Base-by-base conservation (phyloP, 2,888 invertebrate genomes). In the Cheiracanthium punctorium region DNA sequence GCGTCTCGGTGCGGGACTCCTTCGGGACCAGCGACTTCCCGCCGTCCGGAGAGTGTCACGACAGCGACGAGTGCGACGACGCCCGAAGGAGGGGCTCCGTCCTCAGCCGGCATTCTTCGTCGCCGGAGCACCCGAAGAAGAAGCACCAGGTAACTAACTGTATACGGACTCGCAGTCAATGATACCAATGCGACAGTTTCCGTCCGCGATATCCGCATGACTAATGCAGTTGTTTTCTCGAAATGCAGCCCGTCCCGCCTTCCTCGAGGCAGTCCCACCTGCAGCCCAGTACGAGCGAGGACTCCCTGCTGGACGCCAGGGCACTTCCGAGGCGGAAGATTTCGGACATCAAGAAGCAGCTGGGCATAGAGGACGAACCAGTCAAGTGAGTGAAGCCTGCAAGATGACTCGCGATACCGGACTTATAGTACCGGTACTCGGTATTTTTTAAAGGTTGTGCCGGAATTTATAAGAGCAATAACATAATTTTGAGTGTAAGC, bases 261-360 rank as follows among this genome's bases (percentile, higher is more conserved):
- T n/a, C n/a, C n/a, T n/a, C n/a, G n/a, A n/a, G n/a, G n/a, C n/a
- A n/a, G n/a, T n/a, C n/a, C n/a, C n/a, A n/a, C n/a, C n/a, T n/a
- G n/a, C 37, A 52, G 14, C 30, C 84, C 5, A 52, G 69, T 30
- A 69, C 48, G 14, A 84, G 84, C 24, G 79, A 84, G 52, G 84
- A 84, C 43, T 85, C 85, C 0, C 7, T 80, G 2, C 20, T 75
- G 14, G 58, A 65, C 12, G 24, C 30, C 0, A 80, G 82, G 10
- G 43, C 64, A 0, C 32, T 82, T 1, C 87, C 87, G 0, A 67
- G 82, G 24, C 73, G 75, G 29, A 77, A 58, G 41, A 87, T 87
- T n/a, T 80, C 87, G 1, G 87, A 87, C 20, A 87, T 87, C 29
- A 87, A 82, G 58, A 80, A 77, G 8, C 87, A 87, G 17, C 67